phyloP scores from a whole-genome alignment of 2,797 vertebrate species.

The Carduelis carduelis region DNA sequence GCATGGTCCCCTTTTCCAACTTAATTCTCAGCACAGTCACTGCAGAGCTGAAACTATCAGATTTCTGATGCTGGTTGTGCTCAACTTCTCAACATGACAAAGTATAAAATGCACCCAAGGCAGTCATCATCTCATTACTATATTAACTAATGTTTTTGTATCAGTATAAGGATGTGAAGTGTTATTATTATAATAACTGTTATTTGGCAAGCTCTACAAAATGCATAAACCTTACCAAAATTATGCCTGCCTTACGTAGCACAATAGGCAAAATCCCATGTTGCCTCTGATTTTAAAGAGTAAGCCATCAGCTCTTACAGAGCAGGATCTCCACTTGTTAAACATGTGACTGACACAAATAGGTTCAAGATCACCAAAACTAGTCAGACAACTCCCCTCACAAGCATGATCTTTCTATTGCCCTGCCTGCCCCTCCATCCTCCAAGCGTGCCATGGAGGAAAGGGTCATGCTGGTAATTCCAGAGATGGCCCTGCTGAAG shows the following conservation, averaged over 20 bases:
- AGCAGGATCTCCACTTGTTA: neutral
- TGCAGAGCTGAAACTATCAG: neutral
- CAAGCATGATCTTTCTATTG: neutral
- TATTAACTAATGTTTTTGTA: slow-evolving; percentile 5
- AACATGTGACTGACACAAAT: neutral
- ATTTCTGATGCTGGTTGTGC: neutral
- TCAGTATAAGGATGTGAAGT: neutral
- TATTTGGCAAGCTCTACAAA: neutral
- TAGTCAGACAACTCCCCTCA: neutral
- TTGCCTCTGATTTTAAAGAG: neutral
- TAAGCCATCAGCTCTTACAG: neutral
- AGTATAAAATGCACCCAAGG: neutral
- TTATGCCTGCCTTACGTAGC: neutral
- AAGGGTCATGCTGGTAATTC: neutral
- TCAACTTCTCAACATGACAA: neutral
- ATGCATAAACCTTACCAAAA: neutral
- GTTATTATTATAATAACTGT: neutral
- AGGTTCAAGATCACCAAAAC: neutral
- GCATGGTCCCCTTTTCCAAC: neutral
- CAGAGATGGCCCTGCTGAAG: neutral
- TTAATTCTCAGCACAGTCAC: neutral
- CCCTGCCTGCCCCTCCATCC: neutral
- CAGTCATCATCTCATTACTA: neutral
- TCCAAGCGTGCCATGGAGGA: neutral
- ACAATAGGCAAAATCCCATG: neutral